phyloP scores from a whole-genome alignment of 2,797 vertebrate genomes.

The Tamandua tetradactyla region DNA sequence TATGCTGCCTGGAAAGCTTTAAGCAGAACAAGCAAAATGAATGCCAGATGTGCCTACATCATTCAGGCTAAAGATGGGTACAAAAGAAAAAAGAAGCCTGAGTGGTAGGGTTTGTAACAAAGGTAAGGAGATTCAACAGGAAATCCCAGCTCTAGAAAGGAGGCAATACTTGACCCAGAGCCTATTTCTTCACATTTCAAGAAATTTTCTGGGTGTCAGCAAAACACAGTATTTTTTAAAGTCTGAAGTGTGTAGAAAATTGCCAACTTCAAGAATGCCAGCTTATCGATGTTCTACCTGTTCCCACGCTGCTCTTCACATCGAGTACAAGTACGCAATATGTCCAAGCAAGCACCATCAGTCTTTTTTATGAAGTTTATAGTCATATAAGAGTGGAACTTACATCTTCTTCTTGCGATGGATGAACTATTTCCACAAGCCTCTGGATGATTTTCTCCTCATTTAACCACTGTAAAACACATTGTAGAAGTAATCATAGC shows the following conservation, averaged over 20 bases:
- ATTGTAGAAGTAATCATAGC: slow-evolving; percentile 67
- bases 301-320: background rate
- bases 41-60: background rate
- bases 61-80: background rate
- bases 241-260: background rate
- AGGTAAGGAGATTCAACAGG: background rate
- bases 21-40: background rate
- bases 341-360: background rate
- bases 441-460: slow-evolving; percentile 98
- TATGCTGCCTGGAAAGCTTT: background rate
- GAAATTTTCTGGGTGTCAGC: background rate
- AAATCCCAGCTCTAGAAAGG: background rate
- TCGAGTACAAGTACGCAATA: background rate
- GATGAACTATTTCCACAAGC: slow-evolving; percentile 97
- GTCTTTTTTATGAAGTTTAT: background rate
- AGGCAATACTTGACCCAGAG: background rate
- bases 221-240: background rate
- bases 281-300: background rate
- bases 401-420: slow-evolving; percentile 98
- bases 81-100: background rate
- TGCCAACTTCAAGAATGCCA: background rate
- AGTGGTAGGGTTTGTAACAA: background rate
- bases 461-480: slow-evolving; percentile 93
- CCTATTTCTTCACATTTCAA: background rate
- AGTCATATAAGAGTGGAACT: slow-evolving; percentile 81